Conservation (phyloP, 2,888 invertebrate genomes). For the Nesidiocoris tenuis region DNA sequence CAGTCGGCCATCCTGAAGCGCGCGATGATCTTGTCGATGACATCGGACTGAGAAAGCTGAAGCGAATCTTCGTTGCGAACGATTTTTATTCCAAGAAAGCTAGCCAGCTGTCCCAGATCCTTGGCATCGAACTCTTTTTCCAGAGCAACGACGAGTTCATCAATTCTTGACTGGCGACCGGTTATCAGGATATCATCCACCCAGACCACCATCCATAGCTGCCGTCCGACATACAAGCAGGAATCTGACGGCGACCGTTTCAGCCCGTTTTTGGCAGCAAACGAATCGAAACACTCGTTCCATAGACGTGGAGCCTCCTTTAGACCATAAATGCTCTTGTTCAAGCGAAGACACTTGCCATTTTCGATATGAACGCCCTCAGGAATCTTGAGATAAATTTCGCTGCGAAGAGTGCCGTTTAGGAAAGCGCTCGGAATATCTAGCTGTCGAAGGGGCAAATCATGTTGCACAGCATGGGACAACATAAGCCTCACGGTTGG, state of each 20-base stretch:
- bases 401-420: constrained; percentile 39
- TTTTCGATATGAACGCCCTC: not conserved
- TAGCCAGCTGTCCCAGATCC: constrained; percentile 35
- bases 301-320: constrained; percentile 7
- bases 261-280: constrained; percentile 30
- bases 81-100: too few species aligned
- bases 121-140: constrained; percentile 21
- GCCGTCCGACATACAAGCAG: not conserved
- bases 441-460: constrained; percentile 31
- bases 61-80: too few species aligned
- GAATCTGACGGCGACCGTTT: constrained; percentile 31
- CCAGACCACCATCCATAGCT: constrained; percentile 5
- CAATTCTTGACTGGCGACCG: not conserved
- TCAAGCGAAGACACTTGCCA: not conserved
- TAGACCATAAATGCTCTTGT: not conserved
- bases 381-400: not conserved
- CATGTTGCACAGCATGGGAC: constrained; percentile 26
- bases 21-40: too few species aligned
- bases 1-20: constrained; percentile 16
- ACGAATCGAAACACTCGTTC: constrained; percentile 7
- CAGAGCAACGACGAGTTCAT: not conserved
- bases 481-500: constrained; percentile 10
- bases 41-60: too few species aligned
- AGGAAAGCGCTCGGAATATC: constrained; percentile 41
- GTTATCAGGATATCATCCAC: constrained; percentile 26